Percentiles rank a stretch among this genome's conserved stretches.
Evolutionary conservation across 2,888 invertebrate genomes (phyloP).

Genomic region (Rotaria sp.): DNA sequence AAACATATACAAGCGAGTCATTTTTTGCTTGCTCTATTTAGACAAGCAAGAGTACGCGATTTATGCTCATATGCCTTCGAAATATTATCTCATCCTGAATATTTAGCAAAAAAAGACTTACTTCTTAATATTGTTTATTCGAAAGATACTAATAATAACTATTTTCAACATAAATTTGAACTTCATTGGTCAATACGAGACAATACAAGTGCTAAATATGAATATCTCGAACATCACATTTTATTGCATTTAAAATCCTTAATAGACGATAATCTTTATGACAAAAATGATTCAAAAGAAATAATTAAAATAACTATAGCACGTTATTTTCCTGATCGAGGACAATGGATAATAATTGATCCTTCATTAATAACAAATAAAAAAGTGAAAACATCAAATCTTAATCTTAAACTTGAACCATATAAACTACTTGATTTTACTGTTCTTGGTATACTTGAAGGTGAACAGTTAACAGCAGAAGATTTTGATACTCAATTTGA

Average conservation of each 20-base stretch:
- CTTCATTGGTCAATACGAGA: neutral
- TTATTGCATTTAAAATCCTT: neutral
- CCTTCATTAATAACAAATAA: neutral
- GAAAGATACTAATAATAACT: neutral
- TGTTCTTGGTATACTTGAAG: neutral
- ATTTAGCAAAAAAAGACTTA: slow-evolving; percentile 2
- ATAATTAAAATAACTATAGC: neutral
- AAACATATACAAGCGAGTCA: no score
- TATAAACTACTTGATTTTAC: neutral
- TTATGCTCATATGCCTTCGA: neutral
- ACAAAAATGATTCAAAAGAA: neutral
- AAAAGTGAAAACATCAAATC: neutral
- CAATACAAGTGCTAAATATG: neutral
- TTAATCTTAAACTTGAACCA: slow-evolving; percentile 9
- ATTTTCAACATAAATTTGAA: neutral
- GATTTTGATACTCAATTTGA: neutral
- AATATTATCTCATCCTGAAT: neutral
- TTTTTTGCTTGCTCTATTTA: neutral
- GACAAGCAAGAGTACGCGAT: neutral
- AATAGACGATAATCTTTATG: neutral
- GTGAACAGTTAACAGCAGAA: neutral
- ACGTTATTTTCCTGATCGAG: neutral
- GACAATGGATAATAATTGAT: neutral
- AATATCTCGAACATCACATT: neutral
- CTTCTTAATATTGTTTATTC: neutral